A percentile compares a stretch with the other conserved stretches of the same genome.
These are phyloP conservation scores for Poecilobothrus nobilitatus DNA, from an alignment of 2,888 invertebrate species.

Conservation along the genomic window DNA sequence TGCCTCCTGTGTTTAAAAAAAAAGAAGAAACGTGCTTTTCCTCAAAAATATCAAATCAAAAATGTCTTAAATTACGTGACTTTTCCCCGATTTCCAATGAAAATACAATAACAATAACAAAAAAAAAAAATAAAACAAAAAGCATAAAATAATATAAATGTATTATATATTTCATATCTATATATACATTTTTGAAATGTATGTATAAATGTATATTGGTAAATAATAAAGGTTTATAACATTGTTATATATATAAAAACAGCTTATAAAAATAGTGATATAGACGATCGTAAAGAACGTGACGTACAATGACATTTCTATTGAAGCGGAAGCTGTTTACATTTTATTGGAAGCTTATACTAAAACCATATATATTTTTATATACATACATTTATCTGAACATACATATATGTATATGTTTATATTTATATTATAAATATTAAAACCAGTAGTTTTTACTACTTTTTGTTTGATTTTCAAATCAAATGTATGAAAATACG, in stretches of 20 bases:
- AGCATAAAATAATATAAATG: background rate
- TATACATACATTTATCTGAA: too few relatives aligned
- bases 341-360: background rate
- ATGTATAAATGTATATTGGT: background rate
- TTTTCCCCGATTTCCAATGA: constrained; percentile 8
- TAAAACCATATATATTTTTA: background rate
- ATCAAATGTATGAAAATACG: too few relatives aligned
- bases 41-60: constrained; percentile 3
- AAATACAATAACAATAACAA: background rate
- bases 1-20: background rate
- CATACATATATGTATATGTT: too few relatives aligned
- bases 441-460: background rate
- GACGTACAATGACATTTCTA: constrained; percentile 1
- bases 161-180: background rate
- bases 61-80: constrained; percentile 11
- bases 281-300: constrained; percentile 6
- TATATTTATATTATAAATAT: background rate
- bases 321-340: constrained; percentile 11
- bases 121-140: background rate
- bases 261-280: background rate
- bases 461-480: too few relatives aligned
- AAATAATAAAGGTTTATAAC: background rate
- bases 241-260: background rate
- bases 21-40: constrained; percentile 7
- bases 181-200: background rate